phyloP scores from a whole-genome alignment of 2,888 invertebrate genomes.

The Chloroclystis v-ata region DNA sequence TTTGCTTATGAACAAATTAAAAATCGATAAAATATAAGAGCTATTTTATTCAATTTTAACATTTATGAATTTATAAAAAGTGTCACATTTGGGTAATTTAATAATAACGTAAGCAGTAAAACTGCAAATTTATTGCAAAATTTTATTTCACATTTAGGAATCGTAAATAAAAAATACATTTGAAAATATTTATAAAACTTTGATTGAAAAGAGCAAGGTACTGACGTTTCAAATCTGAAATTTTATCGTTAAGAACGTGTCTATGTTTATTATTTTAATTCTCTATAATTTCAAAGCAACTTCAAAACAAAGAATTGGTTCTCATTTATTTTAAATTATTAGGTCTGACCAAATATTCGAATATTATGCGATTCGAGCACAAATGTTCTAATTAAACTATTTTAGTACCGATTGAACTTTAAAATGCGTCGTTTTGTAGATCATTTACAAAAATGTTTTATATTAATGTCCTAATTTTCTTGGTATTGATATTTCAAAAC shows the following conservation, averaged over 20 bases:
- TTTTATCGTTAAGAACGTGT: too few species aligned
- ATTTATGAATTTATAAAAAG: slow-evolving; percentile 26
- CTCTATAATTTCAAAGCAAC: too few species aligned
- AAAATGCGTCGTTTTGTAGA: slow-evolving; percentile 4
- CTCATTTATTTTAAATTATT: slow-evolving; percentile 25
- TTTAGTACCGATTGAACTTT: slow-evolving; percentile 30
- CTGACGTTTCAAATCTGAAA: too few species aligned
- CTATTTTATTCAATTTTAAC: slow-evolving; percentile 28
- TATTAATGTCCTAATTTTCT: too few species aligned
- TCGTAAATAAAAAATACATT: too few species aligned
- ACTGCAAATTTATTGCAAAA: slow-evolving; percentile 30
- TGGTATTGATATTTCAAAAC: too few species aligned
- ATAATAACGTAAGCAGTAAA: slow-evolving; percentile 31
- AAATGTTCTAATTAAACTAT: slow-evolving; percentile 33
- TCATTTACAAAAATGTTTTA: too few species aligned
- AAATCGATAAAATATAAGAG: slow-evolving; percentile 31
- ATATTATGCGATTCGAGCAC: slow-evolving; percentile 38
- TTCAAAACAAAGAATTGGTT: neutral
- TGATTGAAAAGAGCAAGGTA: too few species aligned
- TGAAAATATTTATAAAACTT: too few species aligned
- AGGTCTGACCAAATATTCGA: slow-evolving; percentile 38
- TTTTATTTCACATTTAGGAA: too few species aligned
- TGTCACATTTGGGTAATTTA: slow-evolving; percentile 18
- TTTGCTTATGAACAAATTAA: slow-evolving; percentile 33
- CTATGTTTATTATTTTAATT: too few species aligned